Evolutionary conservation across 2,113 vertebrate species (phyloP).

Genomic region (Genyomyrus donnyi): DNA sequence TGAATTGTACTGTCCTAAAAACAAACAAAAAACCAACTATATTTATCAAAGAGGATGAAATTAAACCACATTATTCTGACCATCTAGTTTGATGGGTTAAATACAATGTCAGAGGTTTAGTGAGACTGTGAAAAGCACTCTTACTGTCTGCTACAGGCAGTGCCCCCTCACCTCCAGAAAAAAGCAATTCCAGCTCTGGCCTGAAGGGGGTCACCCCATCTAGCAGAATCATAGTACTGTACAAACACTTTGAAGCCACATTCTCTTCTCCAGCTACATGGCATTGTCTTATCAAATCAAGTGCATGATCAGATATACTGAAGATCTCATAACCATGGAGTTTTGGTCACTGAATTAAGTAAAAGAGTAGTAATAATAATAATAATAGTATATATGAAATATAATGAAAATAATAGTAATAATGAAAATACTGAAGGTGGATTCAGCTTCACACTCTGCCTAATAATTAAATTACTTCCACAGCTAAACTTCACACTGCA

Average conservation of each 20-base stretch:
- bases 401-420: neutral
- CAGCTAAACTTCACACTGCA: neutral
- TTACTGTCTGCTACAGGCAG: neutral
- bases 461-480: neutral
- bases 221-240: neutral
- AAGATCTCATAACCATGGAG: neutral
- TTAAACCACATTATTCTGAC: neutral
- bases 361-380: neutral
- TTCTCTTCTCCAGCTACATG: neutral
- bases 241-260: neutral
- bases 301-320: neutral
- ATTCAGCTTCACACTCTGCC: neutral
- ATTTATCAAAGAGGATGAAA: neutral
- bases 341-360: neutral
- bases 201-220: neutral
- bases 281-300: neutral
- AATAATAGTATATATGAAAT: no score
- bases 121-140: neutral
- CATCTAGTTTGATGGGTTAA: neutral
- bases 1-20: neutral
- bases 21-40: neutral
- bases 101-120: neutral
- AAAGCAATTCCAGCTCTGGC: neutral
- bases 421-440: neutral
- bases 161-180: neutral